phyloP scores from a whole-genome alignment of 2,888 invertebrate species.

The Dermolepida albohirtum region DNA sequence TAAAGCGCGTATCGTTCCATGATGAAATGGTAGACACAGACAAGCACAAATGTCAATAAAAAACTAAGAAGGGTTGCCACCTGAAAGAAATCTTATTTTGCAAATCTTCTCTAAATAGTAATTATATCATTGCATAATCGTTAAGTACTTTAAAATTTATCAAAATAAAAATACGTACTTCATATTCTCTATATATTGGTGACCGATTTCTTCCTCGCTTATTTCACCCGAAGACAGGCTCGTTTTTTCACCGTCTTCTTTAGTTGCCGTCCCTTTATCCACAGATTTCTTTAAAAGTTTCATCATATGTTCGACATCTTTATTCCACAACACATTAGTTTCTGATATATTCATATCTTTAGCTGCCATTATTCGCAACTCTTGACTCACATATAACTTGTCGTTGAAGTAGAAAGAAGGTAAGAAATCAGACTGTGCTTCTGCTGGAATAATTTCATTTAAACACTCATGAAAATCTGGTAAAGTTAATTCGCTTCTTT shows the following conservation, averaged over 20 bases:
- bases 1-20: too few relatives aligned
- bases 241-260: neutral
- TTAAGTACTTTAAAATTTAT: too few relatives aligned
- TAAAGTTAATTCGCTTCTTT: constrained; percentile 16
- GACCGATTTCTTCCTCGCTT: neutral
- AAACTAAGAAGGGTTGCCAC: too few relatives aligned
- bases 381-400: constrained; percentile 61
- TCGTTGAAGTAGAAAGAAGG: constrained; percentile 59
- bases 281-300: constrained; percentile 42
- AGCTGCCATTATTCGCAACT: constrained; percentile 60
- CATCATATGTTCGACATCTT: constrained; percentile 57
- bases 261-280: neutral
- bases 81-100: too few relatives aligned
- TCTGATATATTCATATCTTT: constrained; percentile 54
- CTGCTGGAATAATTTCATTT: constrained; percentile 53
- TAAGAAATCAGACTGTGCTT: constrained; percentile 48
- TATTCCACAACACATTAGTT: constrained; percentile 59
- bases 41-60: too few relatives aligned
- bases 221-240: neutral
- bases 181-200: neutral
- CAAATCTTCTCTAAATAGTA: too few relatives aligned
- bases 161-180: constrained; percentile 1
- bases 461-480: constrained; percentile 58
- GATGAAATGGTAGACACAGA: too few relatives aligned
- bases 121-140: too few relatives aligned